Evolutionary conservation across 1,140 invertebrate genomes (phyloP), one percentile per base, ranked within the genome.

Genomic region (Ceratina calcarata): DNA sequence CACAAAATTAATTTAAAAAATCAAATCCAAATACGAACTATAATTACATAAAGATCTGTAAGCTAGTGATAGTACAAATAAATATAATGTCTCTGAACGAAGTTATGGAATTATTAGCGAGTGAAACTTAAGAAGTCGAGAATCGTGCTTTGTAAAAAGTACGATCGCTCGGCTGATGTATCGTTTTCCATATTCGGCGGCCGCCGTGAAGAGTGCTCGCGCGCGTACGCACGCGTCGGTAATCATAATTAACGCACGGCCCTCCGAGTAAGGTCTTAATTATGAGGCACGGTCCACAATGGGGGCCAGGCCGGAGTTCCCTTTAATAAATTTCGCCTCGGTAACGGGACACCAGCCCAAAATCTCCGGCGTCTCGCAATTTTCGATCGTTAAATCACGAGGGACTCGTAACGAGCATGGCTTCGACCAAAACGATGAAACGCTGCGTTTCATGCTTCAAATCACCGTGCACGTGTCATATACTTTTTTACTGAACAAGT

Each of bases 251-350:
- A 85, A 67, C 83, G 49, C 69, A 55, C 73, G 68, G 78, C 60
- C 20, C 76, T 78, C 55, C 60, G 80, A 84, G 66, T 72, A 85
- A 86, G 78, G 62, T 88, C 83, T 88, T 88, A 88, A 89, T 89
- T 88, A 88, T 78, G 77, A 79, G 32, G 45, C 66, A 74, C 45
- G 76, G 73, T 85, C 57, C 65, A 83, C 77, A 74, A 85, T 83
- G 61, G 84, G 55, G 51, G 68, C 72, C 64, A 58, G 32, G 27
- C 49, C 37, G 24, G 45, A 64, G 27, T 51, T 66, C 20, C 57
- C 61, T 68, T 73, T 82, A 82, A 79, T 85, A 86, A 85, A 86
- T 85, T 85, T 82, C 57, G 27, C 24, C 73, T n/a, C 64, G 53
- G 53, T 80, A 82, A 85, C 73, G 65, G 74, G 55, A 83, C 55